These are phyloP conservation scores for Meganola albula DNA, from an alignment of 2,888 invertebrate species.

Conservation along the genomic window DNA sequence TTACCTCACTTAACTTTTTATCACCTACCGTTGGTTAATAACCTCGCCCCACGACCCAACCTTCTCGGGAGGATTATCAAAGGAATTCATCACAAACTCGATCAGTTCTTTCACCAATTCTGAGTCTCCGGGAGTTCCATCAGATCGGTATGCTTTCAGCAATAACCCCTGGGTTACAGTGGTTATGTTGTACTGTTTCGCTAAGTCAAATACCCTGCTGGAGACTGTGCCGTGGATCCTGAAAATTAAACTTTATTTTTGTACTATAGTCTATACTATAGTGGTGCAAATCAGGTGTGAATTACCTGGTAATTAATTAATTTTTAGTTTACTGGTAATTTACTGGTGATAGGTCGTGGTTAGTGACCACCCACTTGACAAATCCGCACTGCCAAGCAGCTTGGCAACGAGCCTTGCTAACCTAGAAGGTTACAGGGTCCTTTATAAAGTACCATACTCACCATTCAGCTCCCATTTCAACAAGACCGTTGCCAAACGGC, in stretches of 20 bases:
- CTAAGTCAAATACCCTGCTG: constrained; percentile 42
- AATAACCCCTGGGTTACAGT: constrained; percentile 36
- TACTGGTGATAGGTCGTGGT: background rate
- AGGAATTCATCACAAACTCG: constrained; percentile 21
- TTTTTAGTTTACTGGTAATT: background rate
- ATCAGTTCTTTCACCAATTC: constrained; percentile 34
- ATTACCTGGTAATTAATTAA: background rate
- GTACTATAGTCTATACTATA: background rate
- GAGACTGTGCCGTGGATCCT: constrained; percentile 56
- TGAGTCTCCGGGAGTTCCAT: constrained; percentile 26
- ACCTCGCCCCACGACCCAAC: too few species aligned
- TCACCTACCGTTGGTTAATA: too few species aligned
- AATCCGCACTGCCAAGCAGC: background rate
- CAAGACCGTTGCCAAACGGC: constrained; percentile 49
- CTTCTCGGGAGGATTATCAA: constrained; percentile 29
- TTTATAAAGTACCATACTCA: constrained; percentile 22
- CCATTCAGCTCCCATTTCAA: constrained; percentile 65
- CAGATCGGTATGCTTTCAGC: constrained; percentile 34
- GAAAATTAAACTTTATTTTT: background rate
- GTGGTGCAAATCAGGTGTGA: background rate
- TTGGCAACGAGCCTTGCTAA: background rate
- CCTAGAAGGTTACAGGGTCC: background rate
- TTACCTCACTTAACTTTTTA: too few species aligned
- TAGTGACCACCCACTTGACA: background rate
- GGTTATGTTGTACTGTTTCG: constrained; percentile 36